phyloP scores from a whole-genome alignment of 2,888 invertebrate genomes.

The Chymomyza amoena region DNA sequence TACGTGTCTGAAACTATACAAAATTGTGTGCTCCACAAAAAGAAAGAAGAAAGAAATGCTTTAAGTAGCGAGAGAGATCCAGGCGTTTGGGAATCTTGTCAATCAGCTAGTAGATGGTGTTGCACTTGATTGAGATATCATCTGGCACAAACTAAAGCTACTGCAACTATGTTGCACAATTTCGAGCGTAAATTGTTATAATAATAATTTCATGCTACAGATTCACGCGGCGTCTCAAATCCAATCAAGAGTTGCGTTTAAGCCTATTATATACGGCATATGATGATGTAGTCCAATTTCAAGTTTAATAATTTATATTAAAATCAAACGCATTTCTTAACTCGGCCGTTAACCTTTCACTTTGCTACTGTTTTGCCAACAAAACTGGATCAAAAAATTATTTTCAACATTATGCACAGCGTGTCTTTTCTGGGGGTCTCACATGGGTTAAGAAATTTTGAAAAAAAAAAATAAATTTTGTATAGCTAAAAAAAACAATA shows the following conservation, averaged over 20 bases:
- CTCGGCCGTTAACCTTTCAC: neutral
- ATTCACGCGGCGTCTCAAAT: neutral
- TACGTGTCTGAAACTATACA: slow-evolving; percentile 72
- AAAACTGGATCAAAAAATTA: too few species aligned
- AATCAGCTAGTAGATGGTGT: slow-evolving; percentile 19
- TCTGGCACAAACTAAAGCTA: slow-evolving; percentile 19
- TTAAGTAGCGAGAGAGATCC: neutral
- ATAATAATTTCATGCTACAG: neutral
- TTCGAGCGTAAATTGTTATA: neutral
- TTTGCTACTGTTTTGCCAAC: neutral
- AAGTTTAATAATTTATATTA: neutral
- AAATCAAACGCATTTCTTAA: neutral
- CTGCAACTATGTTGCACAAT: neutral
- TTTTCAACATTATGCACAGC: too few species aligned
- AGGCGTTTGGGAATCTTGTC: slow-evolving; percentile 15
- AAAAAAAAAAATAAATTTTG: too few species aligned
- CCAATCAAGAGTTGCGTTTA: neutral
- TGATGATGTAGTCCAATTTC: neutral
- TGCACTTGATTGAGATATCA: slow-evolving; percentile 61
- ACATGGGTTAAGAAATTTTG: too few species aligned
- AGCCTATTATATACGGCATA: neutral
- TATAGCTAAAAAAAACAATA: too few species aligned
- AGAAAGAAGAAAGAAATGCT: slow-evolving; percentile 3
- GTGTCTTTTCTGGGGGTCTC: too few species aligned
- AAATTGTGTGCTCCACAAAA: slow-evolving; percentile 48